Base-by-base conservation (phyloP, 2,113 vertebrate species). In the Alouatta palliata region DNA sequence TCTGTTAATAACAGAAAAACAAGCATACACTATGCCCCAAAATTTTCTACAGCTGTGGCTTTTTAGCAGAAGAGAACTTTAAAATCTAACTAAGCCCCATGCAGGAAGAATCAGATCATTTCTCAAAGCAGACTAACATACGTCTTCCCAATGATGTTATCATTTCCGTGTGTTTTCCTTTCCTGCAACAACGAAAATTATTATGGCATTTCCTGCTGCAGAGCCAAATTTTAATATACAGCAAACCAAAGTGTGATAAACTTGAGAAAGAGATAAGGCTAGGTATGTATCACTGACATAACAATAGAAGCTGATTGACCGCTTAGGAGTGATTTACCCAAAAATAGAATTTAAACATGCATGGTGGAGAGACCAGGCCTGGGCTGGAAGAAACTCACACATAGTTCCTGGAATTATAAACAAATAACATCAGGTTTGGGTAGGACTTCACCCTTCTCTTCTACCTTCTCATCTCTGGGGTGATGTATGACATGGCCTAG, bases 1-100 rank as follows among this genome's bases (percentile, higher is more conserved):
- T 94, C 54, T 92, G 64, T 89, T 71, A 91, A 75, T 45, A 96
- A 83, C 75, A 88, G 68, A 91, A 97, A 93, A 54, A 52, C 1
- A 61, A 91, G 40, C 83, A 66, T 71, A 77, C 30, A 83, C 54
- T 9, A 5, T 13, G 13, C 17, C 61, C 79, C 68, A 43, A 90
- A 68, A 35, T 91, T 95, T 93, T 70, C 66, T 85, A 76, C 27
- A 89, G 32, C 75, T 87, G 13, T 64, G 32, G 61, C 68, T 94
- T 94, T 43, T 95, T 25, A 95, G 90, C 91, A 87, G 89, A 19
- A 64, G 88, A 25, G 91, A 95, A 96, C 79, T 96, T 96, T 66
- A 91, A 98, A 98, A 97, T 97, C 90, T 77, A 96, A 94, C 94
- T 97, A 97, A 92, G 43, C 75, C 30, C 8, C 71, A 47, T 43